These are phyloP conservation scores for Penaeus japonicus DNA, from an alignment of 1,140 invertebrate species.

Conservation along the genomic window DNA sequence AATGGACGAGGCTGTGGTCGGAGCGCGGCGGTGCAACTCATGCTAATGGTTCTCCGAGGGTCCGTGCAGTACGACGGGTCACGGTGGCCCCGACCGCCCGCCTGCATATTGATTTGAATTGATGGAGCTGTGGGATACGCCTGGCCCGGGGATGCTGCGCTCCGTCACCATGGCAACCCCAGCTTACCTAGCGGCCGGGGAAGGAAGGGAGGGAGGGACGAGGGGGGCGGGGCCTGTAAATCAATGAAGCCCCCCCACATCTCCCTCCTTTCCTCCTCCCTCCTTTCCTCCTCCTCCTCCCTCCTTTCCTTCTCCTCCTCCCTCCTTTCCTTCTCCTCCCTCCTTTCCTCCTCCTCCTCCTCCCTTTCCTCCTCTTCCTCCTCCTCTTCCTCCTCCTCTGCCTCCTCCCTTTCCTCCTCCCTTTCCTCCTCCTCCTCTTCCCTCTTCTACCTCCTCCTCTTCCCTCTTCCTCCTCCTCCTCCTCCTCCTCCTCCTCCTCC, in stretches of 20 bases:
- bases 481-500: too few relatives aligned
- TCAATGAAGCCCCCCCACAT: background rate
- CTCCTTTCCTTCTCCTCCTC: too few relatives aligned
- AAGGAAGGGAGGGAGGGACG: background rate
- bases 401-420: too few relatives aligned
- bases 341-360: too few relatives aligned
- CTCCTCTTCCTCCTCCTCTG: too few relatives aligned
- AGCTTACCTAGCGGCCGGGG: conserved; percentile 3
- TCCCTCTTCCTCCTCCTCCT: too few relatives aligned
- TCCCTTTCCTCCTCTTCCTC: too few relatives aligned
- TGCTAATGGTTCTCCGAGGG: background rate
- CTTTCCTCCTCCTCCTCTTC: too few relatives aligned
- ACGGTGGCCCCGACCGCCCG: background rate
- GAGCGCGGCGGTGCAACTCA: background rate
- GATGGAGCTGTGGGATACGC: conserved; percentile 21
- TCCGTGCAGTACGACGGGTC: conserved; percentile 4
- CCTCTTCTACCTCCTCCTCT: too few relatives aligned
- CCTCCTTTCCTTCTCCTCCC: too few relatives aligned
- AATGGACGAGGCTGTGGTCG: too few relatives aligned
- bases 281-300: too few relatives aligned
- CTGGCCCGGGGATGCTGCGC: background rate
- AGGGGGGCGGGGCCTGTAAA: background rate
- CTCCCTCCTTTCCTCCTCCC: background rate
- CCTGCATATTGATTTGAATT: conserved; percentile 32
- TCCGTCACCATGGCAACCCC: background rate